Base-by-base conservation (phyloP, 2,113 vertebrate genomes). In the Anarhynchus alexandrinus region DNA sequence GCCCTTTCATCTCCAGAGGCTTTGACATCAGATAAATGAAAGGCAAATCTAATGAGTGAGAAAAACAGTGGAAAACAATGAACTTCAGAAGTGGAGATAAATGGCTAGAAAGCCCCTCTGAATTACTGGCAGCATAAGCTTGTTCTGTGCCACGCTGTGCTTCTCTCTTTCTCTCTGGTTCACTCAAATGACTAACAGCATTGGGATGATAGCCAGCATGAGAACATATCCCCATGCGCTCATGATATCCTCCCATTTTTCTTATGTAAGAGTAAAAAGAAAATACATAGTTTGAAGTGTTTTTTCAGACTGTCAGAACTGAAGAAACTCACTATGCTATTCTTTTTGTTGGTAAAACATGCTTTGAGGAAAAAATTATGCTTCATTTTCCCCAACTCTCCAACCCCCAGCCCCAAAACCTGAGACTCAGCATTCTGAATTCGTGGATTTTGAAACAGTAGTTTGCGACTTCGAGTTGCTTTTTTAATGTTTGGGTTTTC, bases 61-160 rank as follows among this genome's bases (percentile, higher is more conserved):
- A 71, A 95, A 95, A 96, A 93, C 93, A 97, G 52, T 91, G 86
- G 87, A 82, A 97, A 94, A 97, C 96, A 97, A 97, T 96, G 95
- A 94, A 94, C 95, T 97, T 97, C 58, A 97, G 95, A 97, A 94
- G 88, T 58, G 32, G 86, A 89, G 83, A 91, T 79, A 97, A 94
- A 95, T 85, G 83, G 73, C 65, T 57, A 96, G 86, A 96, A 94
- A 95, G 78, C 51, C 89, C 36, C 25, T 95, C 84, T 89, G 94
- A 97, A 91, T 97, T 93, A 77, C 96, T 97, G 94, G 83, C 96
- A 87, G 89, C 69, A 17, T 54, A 70, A 82, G 81, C 91, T 85
- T 87, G 58, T 93, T 95, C 81, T 80, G 96, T 97, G 94, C 93
- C 94, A 94, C 80, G 96, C 94, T 94, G 97, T 97, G 94, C 94